Base-by-base conservation (phyloP, 2,888 invertebrate species). In the Drosophila aldrichi region DNA sequence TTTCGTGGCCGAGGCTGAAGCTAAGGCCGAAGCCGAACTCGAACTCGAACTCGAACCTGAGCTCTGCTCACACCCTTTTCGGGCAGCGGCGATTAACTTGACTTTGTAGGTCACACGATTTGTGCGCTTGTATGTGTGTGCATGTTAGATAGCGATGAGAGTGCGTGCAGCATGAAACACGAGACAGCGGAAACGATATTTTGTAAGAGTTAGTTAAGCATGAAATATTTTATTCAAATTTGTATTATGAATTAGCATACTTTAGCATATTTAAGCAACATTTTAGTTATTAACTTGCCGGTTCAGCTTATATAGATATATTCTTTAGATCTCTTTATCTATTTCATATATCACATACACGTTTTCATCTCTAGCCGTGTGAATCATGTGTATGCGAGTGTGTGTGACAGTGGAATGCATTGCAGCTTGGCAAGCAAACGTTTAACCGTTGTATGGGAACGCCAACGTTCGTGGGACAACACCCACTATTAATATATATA, bases 31-130 rank as follows among this genome's bases (percentile, higher is more conserved):
- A 18, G n/a, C 36, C 16, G 51, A 57, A 29, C 14, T 1, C 16
- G 52, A 16, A 43, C 9, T 22, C 36, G 32, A 44, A 63, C 29
- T 41, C 55, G 29, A 36, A 44, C 10, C 16, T 25, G 60, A 41
- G 46, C 48, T 56, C 46, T 40, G 48, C 60, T 56, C 75, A 59
- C 59, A 38, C 74, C 49, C 52, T 41, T 74, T 25, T 65, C 70
- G 55, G 49, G 32, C 71, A 62, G 61, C 69, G 82, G 61, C 69
- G 82, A 72, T 82, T 81, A 82, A 82, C 63, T 48, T 44, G 60
- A 70, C 55, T 87, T 84, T 88, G 74, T 82, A 84, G 88, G 88
- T 88, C 88, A 82, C 59, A 34, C 81, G 55, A 69, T 60, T 36
- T 18, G 20, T n/a, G 36, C 41, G 40, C 16, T 29, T 46, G 48